Percentiles rank a stretch among this genome's conserved stretches.
phyloP scores from a whole-genome alignment of 2,888 invertebrate genomes.

The Seira ritae region DNA sequence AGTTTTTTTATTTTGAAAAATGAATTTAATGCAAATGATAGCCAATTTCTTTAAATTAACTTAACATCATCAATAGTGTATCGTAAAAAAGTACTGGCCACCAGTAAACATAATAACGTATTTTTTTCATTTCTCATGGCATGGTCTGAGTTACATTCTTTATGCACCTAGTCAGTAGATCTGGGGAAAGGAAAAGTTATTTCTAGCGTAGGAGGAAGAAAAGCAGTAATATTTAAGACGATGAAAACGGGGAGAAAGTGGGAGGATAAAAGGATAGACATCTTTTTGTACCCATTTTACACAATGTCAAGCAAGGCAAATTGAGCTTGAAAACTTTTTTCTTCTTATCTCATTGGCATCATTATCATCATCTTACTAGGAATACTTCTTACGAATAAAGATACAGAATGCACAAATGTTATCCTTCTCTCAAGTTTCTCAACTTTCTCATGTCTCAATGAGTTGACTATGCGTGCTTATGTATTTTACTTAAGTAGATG shows the following conservation, averaged over 20 bases:
- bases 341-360: conserved; percentile 45
- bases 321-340: conserved; percentile 41
- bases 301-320: conserved; percentile 52
- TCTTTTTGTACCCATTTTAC: conserved; percentile 29
- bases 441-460: neutral
- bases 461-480: neutral
- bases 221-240: no score
- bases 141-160: no score
- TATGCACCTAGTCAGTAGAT: no score
- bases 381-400: conserved; percentile 13
- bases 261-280: neutral
- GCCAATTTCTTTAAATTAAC: no score
- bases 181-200: neutral
- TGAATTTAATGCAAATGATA: no score
- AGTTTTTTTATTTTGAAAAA: no score
- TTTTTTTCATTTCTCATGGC: no score
- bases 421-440: neutral
- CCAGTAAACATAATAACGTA: no score
- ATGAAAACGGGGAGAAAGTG: neutral
- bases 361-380: conserved; percentile 19
- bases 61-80: no score
- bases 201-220: neutral
- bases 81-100: no score
- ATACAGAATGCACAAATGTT: neutral
- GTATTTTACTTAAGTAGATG: conserved; percentile 3